Evolutionary conservation across 1,140 invertebrate genomes (phyloP), one percentile per base, ranked within the genome.

Genomic region (Anagrus nilaparvatae): DNA sequence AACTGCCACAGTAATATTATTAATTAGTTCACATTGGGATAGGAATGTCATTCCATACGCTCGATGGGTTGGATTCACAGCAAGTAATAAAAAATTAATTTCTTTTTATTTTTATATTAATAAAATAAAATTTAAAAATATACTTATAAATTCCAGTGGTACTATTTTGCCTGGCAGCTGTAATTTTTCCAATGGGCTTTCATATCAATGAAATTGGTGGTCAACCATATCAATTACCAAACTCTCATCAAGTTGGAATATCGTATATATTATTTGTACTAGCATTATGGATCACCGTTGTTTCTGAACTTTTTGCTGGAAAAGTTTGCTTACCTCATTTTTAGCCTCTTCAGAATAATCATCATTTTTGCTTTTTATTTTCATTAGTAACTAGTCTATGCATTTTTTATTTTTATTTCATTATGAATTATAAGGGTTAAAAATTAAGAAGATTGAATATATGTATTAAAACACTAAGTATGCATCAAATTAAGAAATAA

Each of bases 241-340:
- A 91, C 64, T 93, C 87, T 47, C 89, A 92, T 63, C 87, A 93
- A 79, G 90, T 96, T 52, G 91, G 91, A 53, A 87, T 93, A 43
- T 93, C 90, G 1, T 96, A 97, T 59, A 96, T 95, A 50, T 75
- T 95, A 52, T 96, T 96, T 72, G 89, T 95, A 20, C 68, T 96
- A 28, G 89, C 91, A 21, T 63, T 96, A 3, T 97, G 92, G 92
- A 91, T 95, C 33, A 95, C 90, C 31, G 92, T 96, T 4, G 86
- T 96, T 50, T 95, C 91, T 8, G 92, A 96, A 70, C 64, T 97
- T 14, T 95, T 96, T 76, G 91, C 90, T 41, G 91, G 90, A n/a
- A 96, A 96, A 82, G 89, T 97, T 9, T 97, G 92, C 67, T 67
- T 95, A 46, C 91, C 91, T 32, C 89, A 95, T 71, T 91, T 93